A percentile compares a stretch with the other conserved stretches of the same genome.
Conservation (phyloP, 2,888 invertebrate genomes). For the Oegoconia quadripuncta region DNA sequence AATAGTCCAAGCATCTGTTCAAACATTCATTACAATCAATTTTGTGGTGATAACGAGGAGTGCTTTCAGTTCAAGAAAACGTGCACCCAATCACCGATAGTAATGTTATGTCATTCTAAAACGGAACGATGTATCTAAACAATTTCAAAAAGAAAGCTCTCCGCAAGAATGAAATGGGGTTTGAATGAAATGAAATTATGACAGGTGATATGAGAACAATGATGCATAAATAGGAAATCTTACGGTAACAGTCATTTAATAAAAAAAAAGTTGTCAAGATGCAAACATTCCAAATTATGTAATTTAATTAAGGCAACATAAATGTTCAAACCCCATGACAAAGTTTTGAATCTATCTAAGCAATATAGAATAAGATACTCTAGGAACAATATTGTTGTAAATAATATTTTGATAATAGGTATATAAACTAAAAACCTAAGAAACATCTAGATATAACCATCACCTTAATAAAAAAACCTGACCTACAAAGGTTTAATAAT, state of each 20-base stretch:
- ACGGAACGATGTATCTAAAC: slow-evolving; percentile 7
- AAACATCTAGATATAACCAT: slow-evolving; percentile 35
- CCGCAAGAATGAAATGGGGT: slow-evolving; percentile 75
- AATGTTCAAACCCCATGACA: slow-evolving; percentile 78
- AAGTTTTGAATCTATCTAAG: slow-evolving; percentile 52
- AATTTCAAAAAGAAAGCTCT: slow-evolving; percentile 57
- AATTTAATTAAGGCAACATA: slow-evolving; percentile 54
- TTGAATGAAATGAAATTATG: slow-evolving; percentile 64
- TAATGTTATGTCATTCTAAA: slow-evolving; percentile 25
- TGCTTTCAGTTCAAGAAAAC: slow-evolving; percentile 68
- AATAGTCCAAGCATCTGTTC: slow-evolving; percentile 18
- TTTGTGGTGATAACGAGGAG: slow-evolving; percentile 56
- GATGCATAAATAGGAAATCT: slow-evolving; percentile 54
- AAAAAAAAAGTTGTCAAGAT: slow-evolving; percentile 78
- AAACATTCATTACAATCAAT: slow-evolving; percentile 62
- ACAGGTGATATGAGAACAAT: slow-evolving; percentile 31
- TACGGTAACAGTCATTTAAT: slow-evolving; percentile 48
- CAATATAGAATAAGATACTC: slow-evolving; percentile 47
- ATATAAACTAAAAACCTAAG: slow-evolving; percentile 1
- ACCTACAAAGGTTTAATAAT: slow-evolving; percentile 9
- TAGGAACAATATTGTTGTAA: slow-evolving; percentile 33
- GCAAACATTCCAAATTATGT: slow-evolving; percentile 75
- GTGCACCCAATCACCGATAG: slow-evolving; percentile 73
- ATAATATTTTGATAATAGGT: slow-evolving; percentile 9
- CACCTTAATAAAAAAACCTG: slow-evolving; percentile 34